Conservation (phyloP, 1,140 invertebrate genomes). For the Drosophila willistoni region DNA sequence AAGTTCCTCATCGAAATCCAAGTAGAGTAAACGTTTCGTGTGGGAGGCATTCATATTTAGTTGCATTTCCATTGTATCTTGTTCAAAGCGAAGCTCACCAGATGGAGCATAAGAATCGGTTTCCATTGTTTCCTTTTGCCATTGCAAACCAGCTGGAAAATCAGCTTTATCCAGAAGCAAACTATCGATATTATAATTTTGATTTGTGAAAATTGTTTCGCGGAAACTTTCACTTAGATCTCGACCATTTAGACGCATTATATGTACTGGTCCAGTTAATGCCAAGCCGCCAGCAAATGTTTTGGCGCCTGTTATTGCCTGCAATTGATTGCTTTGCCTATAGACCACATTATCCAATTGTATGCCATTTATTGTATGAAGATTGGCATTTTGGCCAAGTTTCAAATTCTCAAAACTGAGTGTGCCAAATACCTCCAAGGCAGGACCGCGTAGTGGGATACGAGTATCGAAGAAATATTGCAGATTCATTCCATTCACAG, state of each 20-base stretch:
- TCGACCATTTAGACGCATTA: conserved; percentile 59
- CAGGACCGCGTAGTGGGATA: conserved; percentile 41
- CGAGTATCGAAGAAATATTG: conserved; percentile 66
- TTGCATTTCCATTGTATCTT: conserved; percentile 11
- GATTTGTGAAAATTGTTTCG: conserved; percentile 61
- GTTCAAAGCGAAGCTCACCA: not conserved
- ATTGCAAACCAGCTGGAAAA: conserved; percentile 54
- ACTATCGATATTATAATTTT: conserved; percentile 71
- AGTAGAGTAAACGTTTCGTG: conserved; percentile 51
- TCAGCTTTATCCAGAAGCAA: conserved; percentile 54
- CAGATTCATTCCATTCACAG: conserved; percentile 64
- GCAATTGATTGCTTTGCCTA: conserved; percentile 43
- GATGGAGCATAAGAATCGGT: not conserved
- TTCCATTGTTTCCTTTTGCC: not conserved
- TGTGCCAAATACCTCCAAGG: conserved; percentile 62
- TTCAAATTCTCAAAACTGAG: conserved; percentile 66
- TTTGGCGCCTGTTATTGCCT: conserved; percentile 57
- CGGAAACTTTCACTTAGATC: conserved; percentile 68
- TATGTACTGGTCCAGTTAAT: conserved; percentile 57
- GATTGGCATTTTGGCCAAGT: conserved; percentile 35
- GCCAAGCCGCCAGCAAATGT: conserved; percentile 47
- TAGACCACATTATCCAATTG: conserved; percentile 54
- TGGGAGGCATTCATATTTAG: not conserved
- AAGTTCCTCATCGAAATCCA: conserved; percentile 51
- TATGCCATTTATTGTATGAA: conserved; percentile 67